These are phyloP conservation scores for Adelosebastes latens DNA, from an alignment of 2,797 vertebrate species.

Conservation along the genomic window DNA sequence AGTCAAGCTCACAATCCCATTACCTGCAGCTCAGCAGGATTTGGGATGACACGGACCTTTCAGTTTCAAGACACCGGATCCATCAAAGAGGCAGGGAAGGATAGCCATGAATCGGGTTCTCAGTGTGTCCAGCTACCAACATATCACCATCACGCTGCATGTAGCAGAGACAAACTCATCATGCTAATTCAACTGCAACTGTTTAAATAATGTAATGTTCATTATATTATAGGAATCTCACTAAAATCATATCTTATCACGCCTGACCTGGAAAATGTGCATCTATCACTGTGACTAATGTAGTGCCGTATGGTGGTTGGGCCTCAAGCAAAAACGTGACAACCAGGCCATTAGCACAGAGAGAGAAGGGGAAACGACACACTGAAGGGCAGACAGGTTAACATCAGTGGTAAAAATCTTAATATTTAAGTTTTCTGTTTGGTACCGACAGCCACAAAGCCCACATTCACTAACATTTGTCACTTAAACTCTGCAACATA, in stretches of 20 bases:
- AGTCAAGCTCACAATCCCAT: conserved; percentile 42
- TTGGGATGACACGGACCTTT: conserved; percentile 39
- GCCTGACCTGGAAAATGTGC: conserved; percentile 22
- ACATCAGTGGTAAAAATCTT: background rate
- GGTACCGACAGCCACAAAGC: background rate
- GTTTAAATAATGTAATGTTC: background rate
- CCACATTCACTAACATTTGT: background rate
- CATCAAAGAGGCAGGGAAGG: conserved; percentile 32
- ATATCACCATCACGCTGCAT: conserved; percentile 4
- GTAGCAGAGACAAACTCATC: background rate
- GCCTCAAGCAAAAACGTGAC: conserved; percentile 31
- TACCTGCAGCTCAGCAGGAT: conserved; percentile 53
- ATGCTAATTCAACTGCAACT: background rate
- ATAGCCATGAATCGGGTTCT: conserved; percentile 10
- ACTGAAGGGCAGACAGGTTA: background rate
- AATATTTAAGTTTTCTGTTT: background rate
- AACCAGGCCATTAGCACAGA: conserved; percentile 2
- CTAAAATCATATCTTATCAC: background rate
- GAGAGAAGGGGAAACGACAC: background rate
- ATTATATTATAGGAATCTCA: background rate
- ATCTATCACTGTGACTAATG: conserved; percentile 15
- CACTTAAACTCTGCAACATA: background rate
- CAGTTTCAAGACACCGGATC: conserved; percentile 37
- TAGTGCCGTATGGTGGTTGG: background rate
- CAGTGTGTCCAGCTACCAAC: conserved; percentile 1